Conservation (phyloP, 2,113 vertebrate genomes). For the Chloebia gouldiae region DNA sequence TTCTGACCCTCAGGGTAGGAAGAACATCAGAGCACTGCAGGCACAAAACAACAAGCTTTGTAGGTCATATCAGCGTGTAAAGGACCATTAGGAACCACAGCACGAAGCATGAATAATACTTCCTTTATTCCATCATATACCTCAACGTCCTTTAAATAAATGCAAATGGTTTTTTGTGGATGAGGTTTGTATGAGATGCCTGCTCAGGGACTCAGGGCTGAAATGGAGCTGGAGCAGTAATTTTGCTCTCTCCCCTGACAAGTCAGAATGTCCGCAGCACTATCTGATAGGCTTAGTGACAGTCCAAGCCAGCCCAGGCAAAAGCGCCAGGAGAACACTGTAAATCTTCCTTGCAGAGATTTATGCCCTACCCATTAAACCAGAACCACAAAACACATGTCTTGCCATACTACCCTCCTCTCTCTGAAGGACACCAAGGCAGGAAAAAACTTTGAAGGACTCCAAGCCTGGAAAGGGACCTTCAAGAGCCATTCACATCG, state of each 20-base stretch:
- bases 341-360: background rate
- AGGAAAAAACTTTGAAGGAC: background rate
- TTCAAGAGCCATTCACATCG: background rate
- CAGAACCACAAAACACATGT: background rate
- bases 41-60: slow-evolving; percentile 33
- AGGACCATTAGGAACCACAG: slow-evolving; percentile 23
- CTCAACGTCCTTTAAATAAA: slow-evolving; percentile 34
- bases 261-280: background rate
- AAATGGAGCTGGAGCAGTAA: background rate
- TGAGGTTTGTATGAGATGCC: rapidly evolving
- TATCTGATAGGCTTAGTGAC: background rate
- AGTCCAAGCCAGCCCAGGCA: background rate
- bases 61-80: background rate
- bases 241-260: background rate
- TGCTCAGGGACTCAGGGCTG: background rate
- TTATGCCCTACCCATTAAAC: background rate
- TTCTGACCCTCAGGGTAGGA: slow-evolving; percentile 25
- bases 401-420: background rate
- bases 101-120: background rate
- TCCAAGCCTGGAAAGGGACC: background rate
- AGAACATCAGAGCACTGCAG: slow-evolving; percentile 22
- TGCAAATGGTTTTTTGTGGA: background rate
- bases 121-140: slow-evolving; percentile 3
- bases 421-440: background rate
- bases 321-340: background rate